Percentiles rank a stretch among this genome's conserved stretches.
Conservation (phyloP, 2,888 invertebrate genomes). For the Standfussiana lucernea region DNA sequence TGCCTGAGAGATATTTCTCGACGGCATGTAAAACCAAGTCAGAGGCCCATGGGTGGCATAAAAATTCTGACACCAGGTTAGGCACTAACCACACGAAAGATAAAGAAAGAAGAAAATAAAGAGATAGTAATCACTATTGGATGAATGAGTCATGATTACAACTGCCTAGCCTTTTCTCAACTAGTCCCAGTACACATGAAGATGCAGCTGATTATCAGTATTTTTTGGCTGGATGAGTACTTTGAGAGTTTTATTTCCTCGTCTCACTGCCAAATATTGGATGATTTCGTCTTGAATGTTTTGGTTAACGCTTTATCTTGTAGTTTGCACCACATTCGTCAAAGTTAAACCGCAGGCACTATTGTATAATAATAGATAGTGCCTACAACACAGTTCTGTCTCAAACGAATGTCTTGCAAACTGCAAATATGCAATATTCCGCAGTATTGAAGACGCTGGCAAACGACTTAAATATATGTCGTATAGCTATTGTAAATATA, state of each 20-base stretch:
- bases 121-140: too few species aligned
- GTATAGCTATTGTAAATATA: background rate
- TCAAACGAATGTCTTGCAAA: constrained; percentile 35
- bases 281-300: background rate
- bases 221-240: background rate
- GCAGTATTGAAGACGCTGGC: constrained; percentile 9
- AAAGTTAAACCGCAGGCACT: constrained; percentile 38
- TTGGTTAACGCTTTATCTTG: background rate
- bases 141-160: too few species aligned
- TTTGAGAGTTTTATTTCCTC: background rate
- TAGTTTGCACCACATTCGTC: background rate
- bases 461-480: background rate
- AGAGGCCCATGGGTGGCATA: too few species aligned
- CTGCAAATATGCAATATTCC: constrained; percentile 31
- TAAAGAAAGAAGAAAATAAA: too few species aligned
- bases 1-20: too few species aligned
- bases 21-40: too few species aligned
- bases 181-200: too few species aligned
- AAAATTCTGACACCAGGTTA: too few species aligned
- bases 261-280: background rate
- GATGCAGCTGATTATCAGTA: background rate
- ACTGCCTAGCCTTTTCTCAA: too few species aligned
- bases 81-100: too few species aligned
- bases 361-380: constrained; percentile 13
- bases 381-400: constrained; percentile 12